Base-by-base conservation (phyloP, 2,113 vertebrate genomes). In the Paradoxurus hermaphroditus region DNA sequence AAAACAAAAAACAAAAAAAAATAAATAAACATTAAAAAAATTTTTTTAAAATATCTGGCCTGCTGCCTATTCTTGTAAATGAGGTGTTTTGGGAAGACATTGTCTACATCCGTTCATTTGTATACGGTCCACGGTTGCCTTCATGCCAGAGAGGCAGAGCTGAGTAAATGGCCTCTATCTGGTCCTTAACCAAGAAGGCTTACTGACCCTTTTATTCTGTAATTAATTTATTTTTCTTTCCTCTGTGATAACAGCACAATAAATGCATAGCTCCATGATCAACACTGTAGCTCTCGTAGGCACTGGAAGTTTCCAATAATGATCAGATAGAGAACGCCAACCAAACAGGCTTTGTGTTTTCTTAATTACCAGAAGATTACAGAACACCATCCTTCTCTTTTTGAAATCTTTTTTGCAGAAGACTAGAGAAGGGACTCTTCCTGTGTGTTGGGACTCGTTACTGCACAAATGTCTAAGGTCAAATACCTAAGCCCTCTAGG, bases 181-280 rank as follows among this genome's bases (percentile, higher is more conserved):
- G 83, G 84, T 78, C 31, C 53, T 41, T 19, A 53, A 19, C 31
- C 36, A 86, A 67, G 78, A 63, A 31, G 36, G 36, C 23, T 83
- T 63, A 78, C 3, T 36, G 44, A 94, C 59, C 63, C 72, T 27
- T 62, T 56, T 34, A 68, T 73, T 91, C 49, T 4, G 44, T 85
- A 70, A 65, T 72, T 94, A 36, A 78, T 90, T 96, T 41, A 49
- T 75, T 83, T 84, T 86, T 82, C 59, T 65, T 89, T 93, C 72
- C 86, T 95, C 68, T 56, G 3, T 79, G 72, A 85, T 44, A 90
- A 63, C 0, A 83, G 46, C 23, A n/a, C 49, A 53, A 75, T 51
- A 85, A 86, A 90, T 7, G 10, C 70, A 72, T 41, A 88, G 62
- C 27, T 92, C 44, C 51, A 27, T 27, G 31, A 4, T 87, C 53